Base-by-base conservation (phyloP, 2,888 invertebrate genomes). In the Aphodius sticticus region DNA sequence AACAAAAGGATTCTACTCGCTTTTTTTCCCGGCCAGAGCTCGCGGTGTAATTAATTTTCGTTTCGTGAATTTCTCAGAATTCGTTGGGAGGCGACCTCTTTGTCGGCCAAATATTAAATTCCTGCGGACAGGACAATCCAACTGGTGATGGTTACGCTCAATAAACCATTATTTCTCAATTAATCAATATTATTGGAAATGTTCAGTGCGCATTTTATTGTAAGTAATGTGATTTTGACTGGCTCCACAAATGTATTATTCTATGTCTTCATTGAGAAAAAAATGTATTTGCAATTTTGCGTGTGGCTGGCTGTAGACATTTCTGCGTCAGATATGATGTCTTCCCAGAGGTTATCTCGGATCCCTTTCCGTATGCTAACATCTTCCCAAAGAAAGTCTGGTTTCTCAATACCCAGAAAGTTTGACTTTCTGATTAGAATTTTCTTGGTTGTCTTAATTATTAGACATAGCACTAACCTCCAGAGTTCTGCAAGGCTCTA, bases 1-100 rank as follows among this genome's bases (percentile, higher is more conserved):
- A 77, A 79, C 79, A 79, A 79, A 77, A 77, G 79, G 74, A 79
- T 77, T 79, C 79, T 74, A 74, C 53, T 53, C 74, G 74, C 36
- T 74, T 74, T 74, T 74, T 74, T 35, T 6, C 7, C 53, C 2
- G 53, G 53, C 12, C 12, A 9, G 53, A 26, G 7, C 53, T 53
- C 53, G 53, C 53, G 26, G 35, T 35, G 74, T 74, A 74, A 74
- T 74, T 74, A 74, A 74, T 74, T 74, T 74, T 36, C 74, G 74
- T 71, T 35, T 71, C 74, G 74, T 35, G 36, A 37, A 36, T 74
- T 74, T 74, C 74, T 35, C 4, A 12, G 74, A 74, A 74, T 36
- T 53, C 12, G 37, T 35, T 37, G 74, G 74, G 74, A 74, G 37
- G 37, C 37, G 74, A 36, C 74, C 37, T 74, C 74, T 74, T 74